Evolutionary conservation across 2,113 vertebrate species (phyloP).

Genomic region (Podocnemis expansa): DNA sequence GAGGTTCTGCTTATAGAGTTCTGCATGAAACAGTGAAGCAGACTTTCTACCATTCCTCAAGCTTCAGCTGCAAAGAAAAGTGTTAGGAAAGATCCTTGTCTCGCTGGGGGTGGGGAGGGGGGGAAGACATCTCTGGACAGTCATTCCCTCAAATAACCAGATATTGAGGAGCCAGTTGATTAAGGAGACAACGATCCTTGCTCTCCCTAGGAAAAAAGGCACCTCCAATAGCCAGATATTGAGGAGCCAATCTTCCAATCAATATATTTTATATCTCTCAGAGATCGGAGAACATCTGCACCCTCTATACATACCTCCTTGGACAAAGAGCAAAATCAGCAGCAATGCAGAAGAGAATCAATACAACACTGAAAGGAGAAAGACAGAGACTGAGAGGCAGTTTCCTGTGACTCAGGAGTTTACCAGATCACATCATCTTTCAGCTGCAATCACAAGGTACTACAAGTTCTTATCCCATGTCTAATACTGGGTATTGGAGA

Average conservation of each 20-base stretch:
- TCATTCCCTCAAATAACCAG: too few relatives aligned
- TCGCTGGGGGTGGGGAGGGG: neutral
- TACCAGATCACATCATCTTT: neutral
- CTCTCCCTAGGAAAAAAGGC: neutral
- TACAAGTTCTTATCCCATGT: neutral
- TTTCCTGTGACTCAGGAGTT: neutral
- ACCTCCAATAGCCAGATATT: neutral
- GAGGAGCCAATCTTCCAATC: too few relatives aligned
- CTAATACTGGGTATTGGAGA: neutral
- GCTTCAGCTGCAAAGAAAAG: neutral
- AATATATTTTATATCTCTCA: neutral
- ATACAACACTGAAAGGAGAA: neutral
- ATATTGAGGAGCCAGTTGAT: too few relatives aligned
- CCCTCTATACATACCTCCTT: neutral
- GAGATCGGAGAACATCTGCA: neutral
- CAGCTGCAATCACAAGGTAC: neutral
- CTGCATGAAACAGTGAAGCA: neutral
- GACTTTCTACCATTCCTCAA: neutral
- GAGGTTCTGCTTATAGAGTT: neutral
- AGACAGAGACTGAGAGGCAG: neutral
- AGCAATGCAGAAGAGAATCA: neutral
- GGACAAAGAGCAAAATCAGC: neutral
- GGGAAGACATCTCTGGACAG: neutral
- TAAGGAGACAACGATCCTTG: neutral
- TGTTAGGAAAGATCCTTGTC: neutral